These are phyloP conservation scores for Buathra laborator DNA, from an alignment of 2,888 invertebrate species.

Conservation along the genomic window DNA sequence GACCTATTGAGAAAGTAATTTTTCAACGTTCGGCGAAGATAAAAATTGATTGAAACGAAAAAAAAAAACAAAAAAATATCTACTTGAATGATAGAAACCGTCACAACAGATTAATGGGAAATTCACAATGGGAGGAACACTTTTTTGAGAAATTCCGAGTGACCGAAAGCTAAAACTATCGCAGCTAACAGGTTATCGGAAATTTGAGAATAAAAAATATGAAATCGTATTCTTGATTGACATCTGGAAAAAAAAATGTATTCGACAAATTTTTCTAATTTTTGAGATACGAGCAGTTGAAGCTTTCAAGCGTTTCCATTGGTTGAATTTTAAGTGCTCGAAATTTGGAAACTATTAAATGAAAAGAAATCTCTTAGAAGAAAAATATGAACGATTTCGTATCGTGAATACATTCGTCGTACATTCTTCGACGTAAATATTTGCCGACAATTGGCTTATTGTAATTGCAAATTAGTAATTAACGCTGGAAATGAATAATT, in stretches of 20 bases:
- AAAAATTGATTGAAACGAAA: too few species aligned
- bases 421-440: not conserved
- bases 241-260: not conserved
- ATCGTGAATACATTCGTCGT: not conserved
- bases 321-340: not conserved
- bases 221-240: not conserved
- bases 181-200: not conserved
- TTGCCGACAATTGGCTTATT: not conserved
- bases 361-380: not conserved
- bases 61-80: not conserved
- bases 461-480: constrained; percentile 2
- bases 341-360: not conserved
- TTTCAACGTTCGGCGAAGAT: not conserved
- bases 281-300: not conserved
- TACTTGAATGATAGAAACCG: not conserved
- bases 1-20: not conserved
- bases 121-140: not conserved
- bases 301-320: not conserved
- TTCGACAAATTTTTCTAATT: not conserved
- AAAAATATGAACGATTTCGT: not conserved
- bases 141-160: not conserved
- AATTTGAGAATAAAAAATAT: not conserved
- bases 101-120: not conserved
- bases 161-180: not conserved
- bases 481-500: not conserved